Evolutionary conservation across 2,888 invertebrate species (phyloP).

Genomic region (Eilema sororculum): DNA sequence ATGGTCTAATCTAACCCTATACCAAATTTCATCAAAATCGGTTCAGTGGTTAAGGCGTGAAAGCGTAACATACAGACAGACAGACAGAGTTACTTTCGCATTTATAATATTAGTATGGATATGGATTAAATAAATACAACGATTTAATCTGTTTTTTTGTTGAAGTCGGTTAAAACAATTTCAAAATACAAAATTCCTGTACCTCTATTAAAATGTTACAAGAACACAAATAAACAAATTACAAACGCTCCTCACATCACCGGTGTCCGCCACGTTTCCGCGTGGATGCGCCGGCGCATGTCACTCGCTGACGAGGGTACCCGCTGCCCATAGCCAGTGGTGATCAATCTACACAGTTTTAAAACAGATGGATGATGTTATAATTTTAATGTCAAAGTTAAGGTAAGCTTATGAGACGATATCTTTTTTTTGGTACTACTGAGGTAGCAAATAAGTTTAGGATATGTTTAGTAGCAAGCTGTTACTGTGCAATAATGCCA

Average conservation of each 20-base stretch:
- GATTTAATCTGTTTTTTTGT: too few species aligned
- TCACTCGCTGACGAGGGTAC: slow-evolving; percentile 56
- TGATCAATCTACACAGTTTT: slow-evolving; percentile 30
- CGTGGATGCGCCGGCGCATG: slow-evolving; percentile 61
- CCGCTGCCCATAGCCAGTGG: slow-evolving; percentile 19
- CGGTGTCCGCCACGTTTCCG: slow-evolving; percentile 52
- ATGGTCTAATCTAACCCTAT: too few species aligned
- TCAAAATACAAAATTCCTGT: neutral
- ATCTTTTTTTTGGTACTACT: neutral
- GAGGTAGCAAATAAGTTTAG: neutral
- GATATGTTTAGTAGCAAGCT: neutral
- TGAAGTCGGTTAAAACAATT: too few species aligned
- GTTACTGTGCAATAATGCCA: too few species aligned
- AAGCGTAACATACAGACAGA: too few species aligned
- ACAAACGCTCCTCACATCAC: slow-evolving; percentile 24
- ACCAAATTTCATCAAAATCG: too few species aligned
- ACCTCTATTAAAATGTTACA: slow-evolving; percentile 3
- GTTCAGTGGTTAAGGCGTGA: too few species aligned
- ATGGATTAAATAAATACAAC: too few species aligned
- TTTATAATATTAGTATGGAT: too few species aligned
- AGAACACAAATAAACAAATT: slow-evolving; percentile 17
- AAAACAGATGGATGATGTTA: slow-evolving; percentile 19
- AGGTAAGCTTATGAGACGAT: neutral
- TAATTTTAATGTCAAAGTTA: slow-evolving; percentile 8
- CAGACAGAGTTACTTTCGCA: too few species aligned